Evolutionary conservation across 2,797 vertebrate species (phyloP).

Genomic region (Argyrosomus regius): DNA sequence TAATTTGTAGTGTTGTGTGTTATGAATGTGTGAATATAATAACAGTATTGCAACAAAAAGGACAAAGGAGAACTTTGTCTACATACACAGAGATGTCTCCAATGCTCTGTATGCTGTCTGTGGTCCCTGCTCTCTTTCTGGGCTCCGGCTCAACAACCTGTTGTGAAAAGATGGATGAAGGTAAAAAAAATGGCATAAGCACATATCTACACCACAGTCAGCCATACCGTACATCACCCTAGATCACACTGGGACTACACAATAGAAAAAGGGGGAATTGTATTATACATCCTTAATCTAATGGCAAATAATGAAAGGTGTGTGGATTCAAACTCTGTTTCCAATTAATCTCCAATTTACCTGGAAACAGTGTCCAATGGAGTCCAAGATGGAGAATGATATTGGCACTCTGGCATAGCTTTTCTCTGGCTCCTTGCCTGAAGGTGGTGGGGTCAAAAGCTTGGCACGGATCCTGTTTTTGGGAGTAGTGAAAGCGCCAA

Average conservation of each 20-base stretch:
- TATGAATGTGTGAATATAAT: background rate
- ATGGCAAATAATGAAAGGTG: background rate
- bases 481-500: slow-evolving; percentile 81
- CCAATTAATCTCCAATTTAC: slow-evolving; percentile 62
- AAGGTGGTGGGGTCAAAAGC: slow-evolving; percentile 76
- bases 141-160: slow-evolving; percentile 59
- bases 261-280: background rate
- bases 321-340: background rate
- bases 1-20: background rate
- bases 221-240: background rate
- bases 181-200: background rate
- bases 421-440: slow-evolving; percentile 68
- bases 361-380: slow-evolving; percentile 89
- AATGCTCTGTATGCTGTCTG: slow-evolving; percentile 51
- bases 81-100: slow-evolving; percentile 65
- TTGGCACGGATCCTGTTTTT: slow-evolving; percentile 70
- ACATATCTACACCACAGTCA: background rate
- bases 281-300: background rate
- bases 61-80: background rate
- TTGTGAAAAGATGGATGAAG: slow-evolving; percentile 10
- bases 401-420: slow-evolving; percentile 87
- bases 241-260: background rate
- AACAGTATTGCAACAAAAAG: background rate
- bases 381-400: slow-evolving; percentile 86
- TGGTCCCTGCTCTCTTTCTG: slow-evolving; percentile 42